phyloP scores from a whole-genome alignment of 2,113 vertebrate species.

The Connochaetes taurinus region DNA sequence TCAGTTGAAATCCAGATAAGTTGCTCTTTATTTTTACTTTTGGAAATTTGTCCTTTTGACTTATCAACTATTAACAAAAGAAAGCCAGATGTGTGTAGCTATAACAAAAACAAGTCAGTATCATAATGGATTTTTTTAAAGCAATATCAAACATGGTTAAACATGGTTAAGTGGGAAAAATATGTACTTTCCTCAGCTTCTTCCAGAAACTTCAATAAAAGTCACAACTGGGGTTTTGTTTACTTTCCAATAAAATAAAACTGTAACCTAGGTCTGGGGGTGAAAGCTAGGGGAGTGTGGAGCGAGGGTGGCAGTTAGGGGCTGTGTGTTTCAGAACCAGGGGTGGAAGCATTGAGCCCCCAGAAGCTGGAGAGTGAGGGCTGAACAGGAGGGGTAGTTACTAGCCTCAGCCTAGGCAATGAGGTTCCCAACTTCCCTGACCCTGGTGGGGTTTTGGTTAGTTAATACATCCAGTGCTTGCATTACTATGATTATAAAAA shows the following conservation, averaged over 20 bases:
- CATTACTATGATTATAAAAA: not conserved
- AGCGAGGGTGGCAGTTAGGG: not conserved
- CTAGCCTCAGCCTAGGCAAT: not conserved
- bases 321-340: not conserved
- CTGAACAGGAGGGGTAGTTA: not conserved
- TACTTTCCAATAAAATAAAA: not conserved
- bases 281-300: not conserved
- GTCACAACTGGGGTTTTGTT: not conserved
- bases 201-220: not conserved
- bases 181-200: not conserved
- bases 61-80: not conserved
- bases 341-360: not conserved
- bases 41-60: not conserved
- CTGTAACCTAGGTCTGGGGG: not conserved
- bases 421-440: not conserved
- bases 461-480: not conserved
- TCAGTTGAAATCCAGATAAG: conserved; percentile 14
- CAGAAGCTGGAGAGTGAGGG: not conserved
- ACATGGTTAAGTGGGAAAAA: not conserved
- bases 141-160: not conserved
- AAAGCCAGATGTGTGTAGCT: not conserved
- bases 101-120: not conserved
- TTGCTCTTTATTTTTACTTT: not conserved
- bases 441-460: not conserved
- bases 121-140: not conserved